Evolutionary conservation across 2,888 invertebrate genomes (phyloP), one percentile per base, ranked within the genome.

Genomic region (Leucozona laternaria): DNA sequence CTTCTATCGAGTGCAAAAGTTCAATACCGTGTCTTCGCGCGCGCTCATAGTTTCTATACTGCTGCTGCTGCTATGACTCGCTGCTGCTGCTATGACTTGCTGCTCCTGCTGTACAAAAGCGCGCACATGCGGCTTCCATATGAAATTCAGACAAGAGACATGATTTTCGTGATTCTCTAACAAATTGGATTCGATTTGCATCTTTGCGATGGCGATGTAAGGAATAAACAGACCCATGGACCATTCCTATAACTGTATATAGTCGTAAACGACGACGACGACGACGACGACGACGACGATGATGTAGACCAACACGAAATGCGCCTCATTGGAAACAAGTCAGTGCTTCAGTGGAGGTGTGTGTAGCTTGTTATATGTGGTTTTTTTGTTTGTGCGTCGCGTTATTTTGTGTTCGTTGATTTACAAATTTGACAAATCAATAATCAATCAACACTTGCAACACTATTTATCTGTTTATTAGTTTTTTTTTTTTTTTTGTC

Each of bases 121-220:
- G 68, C 72, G 72, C 84, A 79, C 84, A 77, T 68, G n/a, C n/a
- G 80, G 64, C 79, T 85, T 76, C 72, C 58, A 84, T 79, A 71
- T 71, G n/a, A n/a, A 66, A 37, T 68, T 79, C 75, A 84, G 71
- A 79, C 84, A 58, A 84, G 37, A 60, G 71, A 78, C 86, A 79
- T 75, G 82, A 62, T 71, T 71, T 75, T 82, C 86, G 82, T 82
- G 86, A 86, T 66, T 86, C 81, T 60, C 82, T 55, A 86, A 82
- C 86, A 86, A 86, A 86, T 86, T 86, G 86, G 78, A 79, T 79
- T 78, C 86, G 82, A 86, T 82, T 86, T 86, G 86, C 85, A 85
- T 84, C 84, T 79, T 22, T 25, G 40, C 40, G 5, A 31, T 50
- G 4, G 11, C 48, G 20, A 53, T 53, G 28, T 28, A 53, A 53